A percentile compares a stretch with the other conserved stretches of the same genome.
Evolutionary conservation across 2,888 invertebrate species (phyloP).

Genomic region (Leptinotarsa rubiginosa): DNA sequence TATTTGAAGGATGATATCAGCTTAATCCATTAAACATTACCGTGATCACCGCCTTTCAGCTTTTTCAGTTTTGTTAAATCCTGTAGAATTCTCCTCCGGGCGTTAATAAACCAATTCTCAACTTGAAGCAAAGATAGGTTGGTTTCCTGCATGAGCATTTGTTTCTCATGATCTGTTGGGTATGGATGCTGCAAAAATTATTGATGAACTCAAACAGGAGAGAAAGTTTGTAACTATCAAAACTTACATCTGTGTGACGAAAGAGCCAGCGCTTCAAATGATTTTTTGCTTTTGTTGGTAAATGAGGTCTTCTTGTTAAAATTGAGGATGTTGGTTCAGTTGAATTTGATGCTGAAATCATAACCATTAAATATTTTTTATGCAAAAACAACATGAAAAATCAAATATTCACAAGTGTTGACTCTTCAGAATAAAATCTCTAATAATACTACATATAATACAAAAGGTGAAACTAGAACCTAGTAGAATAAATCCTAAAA

Average conservation of each 20-base stretch:
- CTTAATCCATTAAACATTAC: background rate
- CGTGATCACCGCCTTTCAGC: constrained; percentile 7
- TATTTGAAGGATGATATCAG: too few relatives aligned
- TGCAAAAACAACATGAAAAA: background rate
- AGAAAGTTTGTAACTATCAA: background rate
- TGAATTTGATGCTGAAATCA: constrained; percentile 26
- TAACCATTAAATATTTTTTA: background rate
- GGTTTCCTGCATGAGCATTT: constrained; percentile 57
- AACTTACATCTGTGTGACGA: constrained; percentile 56
- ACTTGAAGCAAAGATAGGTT: constrained; percentile 55
- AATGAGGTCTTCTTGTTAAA: constrained; percentile 54
- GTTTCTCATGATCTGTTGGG: constrained; percentile 57
- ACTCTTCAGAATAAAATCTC: too few relatives aligned
- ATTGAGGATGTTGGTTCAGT: constrained; percentile 33
- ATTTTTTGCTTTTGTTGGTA: constrained; percentile 58
- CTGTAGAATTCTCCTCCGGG: constrained; percentile 54
- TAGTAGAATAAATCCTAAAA: too few relatives aligned
- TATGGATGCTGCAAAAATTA: constrained; percentile 53
- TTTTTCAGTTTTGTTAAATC: constrained; percentile 54
- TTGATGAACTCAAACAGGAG: constrained; percentile 15
- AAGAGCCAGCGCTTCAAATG: constrained; percentile 57
- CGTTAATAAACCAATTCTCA: constrained; percentile 58
- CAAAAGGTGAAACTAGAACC: too few relatives aligned
- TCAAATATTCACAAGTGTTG: too few relatives aligned
- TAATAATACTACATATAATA: too few relatives aligned